A percentile compares a stretch with the other conserved stretches of the same genome.
Evolutionary conservation across 2,888 invertebrate species (phyloP).

Genomic region (Diarsia brunnea): DNA sequence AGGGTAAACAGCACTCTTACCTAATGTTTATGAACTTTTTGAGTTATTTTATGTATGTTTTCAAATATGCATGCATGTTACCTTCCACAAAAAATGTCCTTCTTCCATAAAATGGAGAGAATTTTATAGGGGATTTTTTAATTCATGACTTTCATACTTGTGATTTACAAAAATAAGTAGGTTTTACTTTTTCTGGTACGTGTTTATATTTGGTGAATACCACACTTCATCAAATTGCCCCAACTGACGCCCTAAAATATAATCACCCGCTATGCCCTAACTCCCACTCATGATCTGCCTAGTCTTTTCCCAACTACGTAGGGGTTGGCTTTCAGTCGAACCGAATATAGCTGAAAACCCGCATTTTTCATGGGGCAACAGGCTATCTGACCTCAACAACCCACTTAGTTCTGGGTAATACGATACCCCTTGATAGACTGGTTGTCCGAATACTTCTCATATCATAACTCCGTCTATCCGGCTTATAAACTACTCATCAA

Average conservation of each 20-base stretch:
- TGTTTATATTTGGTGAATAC: not conserved
- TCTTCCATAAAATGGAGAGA: not conserved
- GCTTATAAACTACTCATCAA: not conserved
- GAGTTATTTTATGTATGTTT: not conserved
- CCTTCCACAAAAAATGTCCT: not conserved
- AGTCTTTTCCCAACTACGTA: not conserved
- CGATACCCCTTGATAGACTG: not conserved
- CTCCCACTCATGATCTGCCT: not conserved
- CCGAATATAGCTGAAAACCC: no score
- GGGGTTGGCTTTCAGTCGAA: not conserved
- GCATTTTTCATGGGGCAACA: no score
- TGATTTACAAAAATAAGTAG: not conserved
- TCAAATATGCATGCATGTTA: not conserved
- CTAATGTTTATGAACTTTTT: conserved; percentile 9
- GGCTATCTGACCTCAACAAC: no score
- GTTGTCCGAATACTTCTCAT: not conserved
- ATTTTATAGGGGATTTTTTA: not conserved
- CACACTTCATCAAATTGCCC: not conserved
- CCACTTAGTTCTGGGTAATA: not conserved
- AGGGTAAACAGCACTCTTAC: conserved; percentile 34
- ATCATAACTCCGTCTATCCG: no score
- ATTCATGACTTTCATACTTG: not conserved
- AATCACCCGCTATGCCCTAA: not conserved
- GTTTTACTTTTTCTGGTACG: not conserved
- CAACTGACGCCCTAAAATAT: not conserved